Evolutionary conservation across 2,113 vertebrate genomes (phyloP).

Genomic region (Blennius ocellaris): DNA sequence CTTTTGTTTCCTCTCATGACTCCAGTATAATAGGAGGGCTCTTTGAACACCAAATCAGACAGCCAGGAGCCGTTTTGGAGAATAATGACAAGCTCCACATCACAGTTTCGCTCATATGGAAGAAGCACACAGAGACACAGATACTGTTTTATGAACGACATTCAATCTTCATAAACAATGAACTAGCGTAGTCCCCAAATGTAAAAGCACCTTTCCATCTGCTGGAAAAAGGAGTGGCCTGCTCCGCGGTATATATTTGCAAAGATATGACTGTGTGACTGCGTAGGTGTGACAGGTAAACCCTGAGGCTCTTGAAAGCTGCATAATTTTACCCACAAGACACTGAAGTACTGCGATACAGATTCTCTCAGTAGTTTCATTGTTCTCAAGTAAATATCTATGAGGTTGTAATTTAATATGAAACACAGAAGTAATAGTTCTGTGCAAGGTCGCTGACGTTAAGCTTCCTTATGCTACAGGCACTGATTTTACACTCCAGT

Average conservation of each 20-base stretch:
- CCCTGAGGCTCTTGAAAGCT: no score
- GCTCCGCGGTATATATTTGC: not conserved
- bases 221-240: not conserved
- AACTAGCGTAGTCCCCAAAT: conserved; percentile 2
- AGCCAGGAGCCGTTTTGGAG: conserved; percentile 40
- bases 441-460: conserved; percentile 1
- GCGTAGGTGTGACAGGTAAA: no score
- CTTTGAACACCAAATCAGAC: conserved; percentile 68
- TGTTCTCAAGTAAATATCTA: conserved; percentile 6
- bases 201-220: not conserved
- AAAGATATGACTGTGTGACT: no score
- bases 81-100: conserved; percentile 52
- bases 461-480: conserved; percentile 30
- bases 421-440: conserved; percentile 31
- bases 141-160: not conserved
- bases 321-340: conserved; percentile 5
- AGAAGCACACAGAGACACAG: conserved; percentile 4
- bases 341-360: not conserved
- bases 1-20: conserved; percentile 15
- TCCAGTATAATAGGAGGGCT: conserved; percentile 49
- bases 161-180: conserved; percentile 18
- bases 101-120: conserved; percentile 13
- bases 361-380: conserved; percentile 1
- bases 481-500: conserved; percentile 67
- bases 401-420: conserved; percentile 11